Conservation (phyloP, 2,797 vertebrate genomes). For the Phataginus tricuspis region DNA sequence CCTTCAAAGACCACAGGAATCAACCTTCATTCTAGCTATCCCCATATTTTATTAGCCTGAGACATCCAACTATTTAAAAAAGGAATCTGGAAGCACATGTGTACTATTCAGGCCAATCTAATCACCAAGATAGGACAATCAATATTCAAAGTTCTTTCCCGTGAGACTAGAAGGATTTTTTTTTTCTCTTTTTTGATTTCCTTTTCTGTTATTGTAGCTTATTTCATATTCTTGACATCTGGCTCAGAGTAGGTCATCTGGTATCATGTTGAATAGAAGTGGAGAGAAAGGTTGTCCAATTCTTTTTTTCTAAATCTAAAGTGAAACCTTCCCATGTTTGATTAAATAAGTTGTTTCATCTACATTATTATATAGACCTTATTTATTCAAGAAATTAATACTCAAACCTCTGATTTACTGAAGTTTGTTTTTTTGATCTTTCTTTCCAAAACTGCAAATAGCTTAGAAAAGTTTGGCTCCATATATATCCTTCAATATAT, state of each 20-base stretch:
- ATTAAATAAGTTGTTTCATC: not conserved
- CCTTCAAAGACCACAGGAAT: not conserved
- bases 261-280: not conserved
- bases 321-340: not conserved
- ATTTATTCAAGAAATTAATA: not conserved
- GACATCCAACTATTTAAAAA: not conserved
- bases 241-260: not conserved
- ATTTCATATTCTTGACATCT: not conserved
- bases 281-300: not conserved
- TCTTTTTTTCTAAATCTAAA: not conserved
- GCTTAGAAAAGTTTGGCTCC: not conserved
- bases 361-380: not conserved
- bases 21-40: not conserved
- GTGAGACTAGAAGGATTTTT: not conserved
- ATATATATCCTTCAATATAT: not conserved
- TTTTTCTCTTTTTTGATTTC: not conserved
- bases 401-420: not conserved
- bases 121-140: not conserved
- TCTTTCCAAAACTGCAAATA: not conserved
- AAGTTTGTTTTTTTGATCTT: not conserved
- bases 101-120: not conserved
- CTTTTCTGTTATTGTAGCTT: not conserved
- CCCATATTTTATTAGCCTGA: not conserved
- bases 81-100: not conserved
- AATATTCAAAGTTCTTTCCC: not conserved